Evolutionary conservation across 1,140 invertebrate genomes (phyloP), one percentile per base, ranked within the genome.

Genomic region (Theocolax elegans): DNA sequence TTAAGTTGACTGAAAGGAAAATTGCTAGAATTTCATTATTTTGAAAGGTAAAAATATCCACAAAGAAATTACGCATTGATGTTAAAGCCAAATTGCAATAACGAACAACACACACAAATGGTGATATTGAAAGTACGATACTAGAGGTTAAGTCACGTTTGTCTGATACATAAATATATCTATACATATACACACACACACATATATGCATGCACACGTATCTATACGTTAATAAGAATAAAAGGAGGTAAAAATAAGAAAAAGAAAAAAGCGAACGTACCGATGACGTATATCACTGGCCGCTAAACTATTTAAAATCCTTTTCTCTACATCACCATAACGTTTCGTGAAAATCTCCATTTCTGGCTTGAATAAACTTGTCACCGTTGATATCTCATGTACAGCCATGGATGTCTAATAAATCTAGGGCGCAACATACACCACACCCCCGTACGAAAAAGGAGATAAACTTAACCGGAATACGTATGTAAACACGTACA

Each of bases 81-180:
- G 49, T 10, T 29, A 42, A 60, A 25, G 23, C 40, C 29, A 40
- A n/a, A n/a, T n/a, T n/a, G n/a, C n/a, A n/a, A n/a, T n/a, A n/a
- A n/a, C n/a, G n/a, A n/a, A n/a, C n/a, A n/a, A n/a, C n/a, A n/a
- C n/a, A n/a, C 40, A 58, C 40, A 67, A 62, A 53, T 40, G 48
- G 44, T 62, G 29, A 56, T 19, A 19, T 3, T 27, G 29, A 2
- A 31, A 3, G 29, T 58, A 58, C 2, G 10, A 8, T 29, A 25
- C 65, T 64, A 10, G 21, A 72, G 72, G 66, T 77, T 79, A 76
- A 53, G 42, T 73, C 40, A 46, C n/a, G 27, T 63, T 9, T 9
- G 17, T 29, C 4, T 40, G 12, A 35, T 60, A 27, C 42, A 19
- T 17, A 48, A 21, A 23, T 31, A 31, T 44, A 35, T 10, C 1